Evolutionary conservation across 2,888 invertebrate species (phyloP).

Genomic region (Leptinotarsa rubiginosa): DNA sequence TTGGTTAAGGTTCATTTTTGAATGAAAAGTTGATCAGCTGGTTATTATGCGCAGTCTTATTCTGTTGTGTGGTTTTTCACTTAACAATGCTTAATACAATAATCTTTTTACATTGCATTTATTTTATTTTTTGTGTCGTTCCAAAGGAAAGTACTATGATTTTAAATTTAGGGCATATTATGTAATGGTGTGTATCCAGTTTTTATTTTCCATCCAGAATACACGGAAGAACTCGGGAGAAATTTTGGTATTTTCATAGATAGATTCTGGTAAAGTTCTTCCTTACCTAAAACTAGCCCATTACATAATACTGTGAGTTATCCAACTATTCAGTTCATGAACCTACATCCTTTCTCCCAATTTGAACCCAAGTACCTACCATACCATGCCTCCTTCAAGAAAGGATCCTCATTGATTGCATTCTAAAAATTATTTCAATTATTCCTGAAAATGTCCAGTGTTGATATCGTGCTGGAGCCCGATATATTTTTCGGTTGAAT

Average conservation of each 20-base stretch:
- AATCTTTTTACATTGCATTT: conserved; percentile 1
- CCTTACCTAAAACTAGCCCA: background rate
- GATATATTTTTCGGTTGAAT: conserved; percentile 41
- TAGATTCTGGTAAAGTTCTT: too few species aligned
- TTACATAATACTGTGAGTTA: conserved; percentile 20
- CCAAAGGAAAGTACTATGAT: conserved; percentile 31
- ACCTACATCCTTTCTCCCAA: conserved; percentile 40
- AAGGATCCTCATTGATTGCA: conserved; percentile 13
- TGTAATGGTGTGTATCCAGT: background rate
- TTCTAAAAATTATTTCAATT: background rate
- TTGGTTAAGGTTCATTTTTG: background rate
- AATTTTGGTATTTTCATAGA: too few species aligned
- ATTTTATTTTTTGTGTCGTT: conserved; percentile 23
- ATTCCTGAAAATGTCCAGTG: background rate
- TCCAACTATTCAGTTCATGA: conserved; percentile 10
- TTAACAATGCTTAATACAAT: conserved; percentile 12
- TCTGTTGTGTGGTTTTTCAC: conserved; percentile 1
- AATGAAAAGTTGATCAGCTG: background rate
- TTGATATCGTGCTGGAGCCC: background rate
- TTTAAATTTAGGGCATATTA: conserved; percentile 19
- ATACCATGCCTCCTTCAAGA: conserved; percentile 16
- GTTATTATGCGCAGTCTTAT: background rate
- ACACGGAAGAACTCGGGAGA: too few species aligned
- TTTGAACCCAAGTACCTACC: conserved; percentile 21
- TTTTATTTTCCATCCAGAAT: too few species aligned